phyloP scores from a whole-genome alignment of 1,140 invertebrate genomes.

The Sitophilus oryzae region DNA sequence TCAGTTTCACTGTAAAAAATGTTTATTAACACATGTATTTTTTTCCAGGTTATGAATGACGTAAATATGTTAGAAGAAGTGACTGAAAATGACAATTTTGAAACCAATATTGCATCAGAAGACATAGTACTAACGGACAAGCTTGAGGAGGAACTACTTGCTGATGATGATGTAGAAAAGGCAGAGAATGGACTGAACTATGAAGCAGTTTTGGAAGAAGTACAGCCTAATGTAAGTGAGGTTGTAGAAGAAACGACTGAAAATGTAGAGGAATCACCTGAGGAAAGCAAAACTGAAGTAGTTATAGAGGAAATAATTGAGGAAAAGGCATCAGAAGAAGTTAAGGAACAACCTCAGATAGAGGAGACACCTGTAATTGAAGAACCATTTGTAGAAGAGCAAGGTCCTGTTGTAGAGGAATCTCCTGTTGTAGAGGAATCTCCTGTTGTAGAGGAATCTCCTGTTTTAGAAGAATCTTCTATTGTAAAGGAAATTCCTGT shows the following conservation, averaged over 20 bases:
- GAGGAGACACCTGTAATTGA: neutral
- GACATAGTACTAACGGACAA: no score
- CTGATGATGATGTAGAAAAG: neutral
- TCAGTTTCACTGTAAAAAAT: neutral
- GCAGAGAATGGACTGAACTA: conserved; percentile 1
- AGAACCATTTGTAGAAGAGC: neutral
- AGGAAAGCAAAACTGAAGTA: neutral
- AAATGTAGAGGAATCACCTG: neutral
- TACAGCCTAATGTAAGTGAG: no score
- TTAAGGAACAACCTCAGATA: conserved; percentile 1
- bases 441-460: no score
- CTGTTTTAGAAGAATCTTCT: neutral
- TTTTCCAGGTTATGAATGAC: conserved; percentile 15
- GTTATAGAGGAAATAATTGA: neutral
- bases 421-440: no score
- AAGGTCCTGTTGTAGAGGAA: no score
- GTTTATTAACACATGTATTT: neutral
- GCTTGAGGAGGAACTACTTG: no score
- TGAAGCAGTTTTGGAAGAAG: no score
- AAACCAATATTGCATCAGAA: no score
- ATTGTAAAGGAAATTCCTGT: neutral
- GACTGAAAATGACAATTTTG: no score
- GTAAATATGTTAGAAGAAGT: conserved; percentile 15
- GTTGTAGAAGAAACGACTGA: no score
- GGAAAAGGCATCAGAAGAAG: neutral